Conservation (phyloP, 2,888 invertebrate genomes). For the Desoria tigrina region DNA sequence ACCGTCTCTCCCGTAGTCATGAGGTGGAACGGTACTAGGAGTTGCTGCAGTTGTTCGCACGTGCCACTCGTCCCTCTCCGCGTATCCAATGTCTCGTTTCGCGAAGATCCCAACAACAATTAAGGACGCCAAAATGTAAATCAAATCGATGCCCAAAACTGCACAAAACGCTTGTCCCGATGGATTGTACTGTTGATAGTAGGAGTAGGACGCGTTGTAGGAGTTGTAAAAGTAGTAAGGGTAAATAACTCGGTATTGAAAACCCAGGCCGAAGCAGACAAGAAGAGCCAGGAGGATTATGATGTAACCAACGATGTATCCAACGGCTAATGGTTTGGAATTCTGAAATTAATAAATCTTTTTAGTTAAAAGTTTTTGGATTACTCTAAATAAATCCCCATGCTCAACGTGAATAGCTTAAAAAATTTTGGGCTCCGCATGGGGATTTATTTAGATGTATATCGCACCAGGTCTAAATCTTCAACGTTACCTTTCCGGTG, state of each 20-base stretch:
- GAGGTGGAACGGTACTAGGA: slow-evolving; percentile 27
- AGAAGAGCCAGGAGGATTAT: slow-evolving; percentile 35
- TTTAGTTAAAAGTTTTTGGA: background rate
- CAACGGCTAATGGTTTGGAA: slow-evolving; percentile 36
- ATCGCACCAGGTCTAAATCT: background rate
- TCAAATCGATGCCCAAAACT: slow-evolving; percentile 38
- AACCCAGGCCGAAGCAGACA: slow-evolving; percentile 38
- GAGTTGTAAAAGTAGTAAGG: slow-evolving; percentile 39
- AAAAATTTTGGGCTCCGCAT: background rate
- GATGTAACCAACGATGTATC: slow-evolving; percentile 28
- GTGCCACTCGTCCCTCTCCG: slow-evolving; percentile 31
- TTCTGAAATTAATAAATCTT: slow-evolving; percentile 24
- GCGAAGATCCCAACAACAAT: slow-evolving; percentile 39
- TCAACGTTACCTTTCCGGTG: slow-evolving; percentile 35
- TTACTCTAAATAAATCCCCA: too few relatives aligned
- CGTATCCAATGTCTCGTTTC: slow-evolving; percentile 23
- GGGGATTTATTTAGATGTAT: background rate
- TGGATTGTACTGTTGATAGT: slow-evolving; percentile 42
- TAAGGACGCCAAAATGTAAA: slow-evolving; percentile 34
- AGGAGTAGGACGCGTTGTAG: slow-evolving; percentile 32
- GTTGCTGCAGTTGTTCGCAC: slow-evolving; percentile 32
- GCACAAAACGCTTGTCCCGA: slow-evolving; percentile 46
- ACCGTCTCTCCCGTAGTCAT: slow-evolving; percentile 31
- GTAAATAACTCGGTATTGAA: slow-evolving; percentile 45
- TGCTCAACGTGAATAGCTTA: background rate